Evolutionary conservation across 64 coral and sea anemone species (phyloP), one percentile per base, ranked within the genome.

Genomic region (Cladopsammia gracilis): DNA sequence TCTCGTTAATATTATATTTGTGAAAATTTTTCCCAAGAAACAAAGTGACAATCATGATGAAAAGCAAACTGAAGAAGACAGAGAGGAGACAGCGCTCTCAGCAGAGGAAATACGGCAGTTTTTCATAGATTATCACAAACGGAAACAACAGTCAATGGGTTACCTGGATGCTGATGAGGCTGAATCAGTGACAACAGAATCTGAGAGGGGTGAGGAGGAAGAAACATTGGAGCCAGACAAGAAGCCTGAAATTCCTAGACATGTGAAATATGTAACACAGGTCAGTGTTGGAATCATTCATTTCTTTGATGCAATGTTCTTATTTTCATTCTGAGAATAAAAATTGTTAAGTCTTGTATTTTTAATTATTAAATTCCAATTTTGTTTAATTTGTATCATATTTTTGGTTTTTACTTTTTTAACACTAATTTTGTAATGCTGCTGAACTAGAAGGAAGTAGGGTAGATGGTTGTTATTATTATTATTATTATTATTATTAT

Each of bases 251-350:
- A 4, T 94, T 20, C 91, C 98, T 46, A 53, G 87, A 69, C 98
- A 99, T 86, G 84, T 96, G 2, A 90, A 94, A 48, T 96, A 94
- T 83, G 85, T 87, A 18, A 93, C 88, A 47, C 48, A 94, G 94
- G 97, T 96, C 58, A 14, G 71, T 75, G 7, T 20, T 12, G n/a
- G 46, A 10, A 3, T 44, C 26, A 34, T 19, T 16, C 12, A 10
- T n/a, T n/a, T n/a, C n/a, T n/a, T n/a, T n/a, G n/a, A n/a, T n/a
- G n/a, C 53, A 7, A 56, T 34, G 34, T 34, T 34, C 34, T 34
- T 2, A 34, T 34, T 34, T 34, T 34, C 34, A 34, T 34, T 34
- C 34, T 34, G 34, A 34, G 34, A 56, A 56, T 34, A 34, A 34
- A 34, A 34, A 2, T 34, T 34, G 34, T 34, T 34, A n/a, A n/a